A percentile compares a stretch with the other conserved stretches of the same genome.
These are phyloP conservation scores for Erpobdella octoculata DNA, from an alignment of 2,888 invertebrate genomes.

Conservation along the genomic window DNA sequence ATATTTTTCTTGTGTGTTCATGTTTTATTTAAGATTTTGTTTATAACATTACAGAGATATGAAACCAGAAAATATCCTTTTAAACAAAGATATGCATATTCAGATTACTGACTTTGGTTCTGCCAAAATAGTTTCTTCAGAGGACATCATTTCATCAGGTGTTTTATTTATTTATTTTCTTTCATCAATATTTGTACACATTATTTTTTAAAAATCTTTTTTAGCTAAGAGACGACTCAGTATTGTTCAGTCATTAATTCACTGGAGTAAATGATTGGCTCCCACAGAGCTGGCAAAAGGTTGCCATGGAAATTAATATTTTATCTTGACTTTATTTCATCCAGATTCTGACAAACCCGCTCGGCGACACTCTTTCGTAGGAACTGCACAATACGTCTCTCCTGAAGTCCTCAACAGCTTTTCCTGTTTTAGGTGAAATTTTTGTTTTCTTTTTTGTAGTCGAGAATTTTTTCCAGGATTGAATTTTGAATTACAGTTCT, in stretches of 20 bases:
- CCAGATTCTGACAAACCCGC: too few species aligned
- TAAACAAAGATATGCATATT: constrained; percentile 91
- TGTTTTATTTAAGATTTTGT: not conserved
- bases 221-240: too few species aligned
- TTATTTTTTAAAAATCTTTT: too few species aligned
- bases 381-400: constrained; percentile 96
- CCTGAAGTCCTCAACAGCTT: constrained; percentile 74
- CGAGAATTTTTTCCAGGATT: too few species aligned
- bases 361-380: constrained; percentile 66
- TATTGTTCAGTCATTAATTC: too few species aligned
- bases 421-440: constrained; percentile 47
- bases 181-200: not conserved
- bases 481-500: constrained; percentile 56
- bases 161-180: not conserved
- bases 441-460: too few species aligned
- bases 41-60: constrained; percentile 62
- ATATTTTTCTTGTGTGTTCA: not conserved
- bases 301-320: too few species aligned
- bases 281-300: too few species aligned
- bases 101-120: constrained; percentile 95
- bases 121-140: constrained; percentile 65
- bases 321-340: too few species aligned
- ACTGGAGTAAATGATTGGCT: too few species aligned
- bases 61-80: constrained; percentile 93
- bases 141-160: constrained; percentile 1